A percentile compares a stretch with the other conserved stretches of the same genome.
These are phyloP conservation scores for Labeo rohita DNA, from an alignment of 2,113 vertebrate species.

Conservation along the genomic window DNA sequence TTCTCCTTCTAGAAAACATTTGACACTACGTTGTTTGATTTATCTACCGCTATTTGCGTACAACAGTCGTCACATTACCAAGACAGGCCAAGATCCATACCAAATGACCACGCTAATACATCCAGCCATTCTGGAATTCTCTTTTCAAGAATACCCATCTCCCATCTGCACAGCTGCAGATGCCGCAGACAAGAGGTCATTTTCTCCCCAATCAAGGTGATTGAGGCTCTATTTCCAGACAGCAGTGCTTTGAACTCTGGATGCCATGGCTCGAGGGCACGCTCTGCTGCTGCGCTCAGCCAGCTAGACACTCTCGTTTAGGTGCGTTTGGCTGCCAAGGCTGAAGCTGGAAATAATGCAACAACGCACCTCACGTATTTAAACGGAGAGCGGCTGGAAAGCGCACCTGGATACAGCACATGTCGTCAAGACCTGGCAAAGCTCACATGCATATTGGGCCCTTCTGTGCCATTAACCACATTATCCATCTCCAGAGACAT, in stretches of 20 bases:
- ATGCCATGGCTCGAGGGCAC: conserved; percentile 45
- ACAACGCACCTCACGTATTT: conserved; percentile 30
- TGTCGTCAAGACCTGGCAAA: conserved; percentile 53
- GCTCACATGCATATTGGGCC: conserved; percentile 25
- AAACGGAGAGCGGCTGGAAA: conserved; percentile 33
- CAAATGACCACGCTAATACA: neutral
- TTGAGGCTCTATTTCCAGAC: conserved; percentile 58
- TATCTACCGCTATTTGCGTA: neutral
- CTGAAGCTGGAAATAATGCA: conserved; percentile 26
- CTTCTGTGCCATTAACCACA: conserved; percentile 18
- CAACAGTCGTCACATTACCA: neutral
- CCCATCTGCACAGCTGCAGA: conserved; percentile 60
- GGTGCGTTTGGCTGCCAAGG: conserved; percentile 35
- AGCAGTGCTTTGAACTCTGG: conserved; percentile 59
- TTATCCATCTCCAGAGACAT: conserved; percentile 11
- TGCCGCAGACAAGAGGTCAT: conserved; percentile 45
- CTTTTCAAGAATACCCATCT: conserved; percentile 37
- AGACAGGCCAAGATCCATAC: neutral
- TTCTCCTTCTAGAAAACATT: neutral
- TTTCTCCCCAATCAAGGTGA: conserved; percentile 60
- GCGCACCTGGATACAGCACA: conserved; percentile 50
- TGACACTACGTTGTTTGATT: neutral
- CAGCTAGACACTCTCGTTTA: conserved; percentile 18
- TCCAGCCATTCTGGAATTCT: neutral
- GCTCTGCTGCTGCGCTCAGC: neutral